Evolutionary conservation across 2,797 vertebrate genomes (phyloP).

Genomic region (Eulemur coronatus): DNA sequence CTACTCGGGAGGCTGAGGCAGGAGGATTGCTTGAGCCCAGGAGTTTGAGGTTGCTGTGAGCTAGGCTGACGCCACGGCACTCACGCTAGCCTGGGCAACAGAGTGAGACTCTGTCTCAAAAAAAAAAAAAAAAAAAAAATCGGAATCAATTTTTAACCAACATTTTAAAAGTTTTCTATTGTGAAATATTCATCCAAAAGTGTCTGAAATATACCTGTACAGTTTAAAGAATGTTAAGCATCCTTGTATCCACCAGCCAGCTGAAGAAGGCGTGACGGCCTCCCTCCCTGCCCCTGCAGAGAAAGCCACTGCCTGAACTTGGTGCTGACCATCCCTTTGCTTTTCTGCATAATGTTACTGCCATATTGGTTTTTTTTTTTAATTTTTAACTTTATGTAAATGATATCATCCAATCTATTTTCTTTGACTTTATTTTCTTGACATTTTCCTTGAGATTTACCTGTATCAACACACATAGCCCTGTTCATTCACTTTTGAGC

Average conservation of each 20-base stretch:
- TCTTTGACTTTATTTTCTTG: not conserved
- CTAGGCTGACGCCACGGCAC: no score
- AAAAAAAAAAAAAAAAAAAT: no score
- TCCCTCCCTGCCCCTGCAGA: not conserved
- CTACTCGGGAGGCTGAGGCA: no score
- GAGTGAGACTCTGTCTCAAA: no score
- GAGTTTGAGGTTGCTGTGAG: no score
- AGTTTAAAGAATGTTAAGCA: not conserved
- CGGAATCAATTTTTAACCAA: not conserved
- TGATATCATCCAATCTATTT: not conserved
- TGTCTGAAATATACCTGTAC: not conserved
- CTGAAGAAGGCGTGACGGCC: not conserved
- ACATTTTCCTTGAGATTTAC: not conserved
- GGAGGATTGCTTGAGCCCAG: no score
- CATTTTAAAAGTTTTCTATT: not conserved
- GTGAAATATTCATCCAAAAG: not conserved
- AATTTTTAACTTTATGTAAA: not conserved
- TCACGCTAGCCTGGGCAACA: no score
- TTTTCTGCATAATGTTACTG: not conserved
- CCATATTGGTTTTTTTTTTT: not conserved
- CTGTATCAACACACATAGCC: not conserved
- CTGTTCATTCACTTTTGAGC: not conserved
- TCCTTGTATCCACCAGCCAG: not conserved
- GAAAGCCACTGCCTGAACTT: not conserved
- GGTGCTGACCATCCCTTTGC: not conserved